These are phyloP conservation scores for Labeo calbasu DNA, from an alignment of 2,797 vertebrate species.

Conservation along the genomic window DNA sequence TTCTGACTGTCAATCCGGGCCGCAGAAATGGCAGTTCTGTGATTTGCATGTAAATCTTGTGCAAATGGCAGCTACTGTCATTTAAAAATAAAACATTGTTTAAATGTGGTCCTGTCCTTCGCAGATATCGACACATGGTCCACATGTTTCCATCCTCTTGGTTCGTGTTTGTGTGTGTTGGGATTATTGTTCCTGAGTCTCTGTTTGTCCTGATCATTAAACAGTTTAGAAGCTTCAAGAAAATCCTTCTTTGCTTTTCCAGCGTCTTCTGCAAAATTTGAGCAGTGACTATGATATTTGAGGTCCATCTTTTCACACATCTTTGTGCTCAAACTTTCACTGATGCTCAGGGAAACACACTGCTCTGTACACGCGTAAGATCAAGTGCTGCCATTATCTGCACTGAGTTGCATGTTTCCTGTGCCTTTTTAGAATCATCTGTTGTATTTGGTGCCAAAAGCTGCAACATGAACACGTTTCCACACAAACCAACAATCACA, in stretches of 20 bases:
- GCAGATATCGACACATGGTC: neutral
- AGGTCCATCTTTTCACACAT: no score
- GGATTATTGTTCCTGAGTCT: neutral
- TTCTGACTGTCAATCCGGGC: neutral
- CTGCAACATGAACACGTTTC: neutral
- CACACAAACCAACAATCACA: no score
- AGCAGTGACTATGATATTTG: no score
- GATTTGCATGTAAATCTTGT: neutral
- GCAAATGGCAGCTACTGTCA: neutral
- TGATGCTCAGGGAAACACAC: neutral
- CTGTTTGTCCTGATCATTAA: neutral
- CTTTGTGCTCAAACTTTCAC: no score
- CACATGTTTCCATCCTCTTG: neutral
- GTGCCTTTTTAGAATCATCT: neutral
- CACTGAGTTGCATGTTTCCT: neutral
- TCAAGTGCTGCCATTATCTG: neutral
- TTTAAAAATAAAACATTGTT: neutral
- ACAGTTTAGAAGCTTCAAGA: neutral
- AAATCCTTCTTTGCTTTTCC: neutral
- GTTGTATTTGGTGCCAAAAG: neutral
- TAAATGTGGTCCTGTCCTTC: neutral
- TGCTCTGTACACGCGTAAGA: no score
- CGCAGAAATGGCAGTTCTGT: neutral
- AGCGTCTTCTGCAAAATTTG: neutral
- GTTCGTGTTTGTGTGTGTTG: neutral